Evolutionary conservation across 1,140 invertebrate genomes (phyloP).

Genomic region (Epicauta chinensis): DNA sequence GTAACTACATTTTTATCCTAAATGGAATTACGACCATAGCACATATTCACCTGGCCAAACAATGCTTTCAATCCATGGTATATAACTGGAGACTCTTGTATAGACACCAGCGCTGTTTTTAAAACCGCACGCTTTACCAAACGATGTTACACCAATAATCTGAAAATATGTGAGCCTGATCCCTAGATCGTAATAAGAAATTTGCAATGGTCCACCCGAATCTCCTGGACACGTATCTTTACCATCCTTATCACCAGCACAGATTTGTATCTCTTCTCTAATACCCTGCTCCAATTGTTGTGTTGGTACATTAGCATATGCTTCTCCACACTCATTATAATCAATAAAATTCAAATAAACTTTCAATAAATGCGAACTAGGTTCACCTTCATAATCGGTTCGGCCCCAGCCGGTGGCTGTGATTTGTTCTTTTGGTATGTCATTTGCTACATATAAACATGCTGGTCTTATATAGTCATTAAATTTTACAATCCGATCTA

Average conservation of each 20-base stretch:
- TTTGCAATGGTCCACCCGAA: conserved; percentile 57
- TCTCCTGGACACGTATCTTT: conserved; percentile 47
- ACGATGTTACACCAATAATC: conserved; percentile 56
- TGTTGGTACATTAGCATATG: conserved; percentile 3
- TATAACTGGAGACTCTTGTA: conserved; percentile 53
- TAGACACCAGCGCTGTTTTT: conserved; percentile 53
- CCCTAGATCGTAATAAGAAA: conserved; percentile 7
- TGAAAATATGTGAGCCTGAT: conserved; percentile 41
- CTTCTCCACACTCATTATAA: conserved; percentile 25
- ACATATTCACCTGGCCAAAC: no score
- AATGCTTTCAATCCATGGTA: conserved; percentile 58
- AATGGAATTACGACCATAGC: no score
- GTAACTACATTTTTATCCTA: conserved; percentile 30
- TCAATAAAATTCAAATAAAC: conserved; percentile 41
- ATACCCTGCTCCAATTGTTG: conserved; percentile 15
- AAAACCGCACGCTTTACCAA: conserved; percentile 50
- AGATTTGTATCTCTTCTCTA: conserved; percentile 21
- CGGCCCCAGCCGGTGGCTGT: conserved; percentile 49
- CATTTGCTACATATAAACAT: conserved; percentile 36
- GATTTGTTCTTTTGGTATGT: conserved; percentile 1
- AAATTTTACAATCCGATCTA: conserved; percentile 39
- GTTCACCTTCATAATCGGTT: conserved; percentile 23
- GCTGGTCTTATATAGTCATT: conserved; percentile 42
- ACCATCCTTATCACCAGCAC: conserved; percentile 20
- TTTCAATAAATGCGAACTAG: conserved; percentile 46